A percentile compares a stretch with the other conserved stretches of the same genome.
Conservation (phyloP, 2,888 invertebrate species). For the Minunthozetes semirufus region DNA sequence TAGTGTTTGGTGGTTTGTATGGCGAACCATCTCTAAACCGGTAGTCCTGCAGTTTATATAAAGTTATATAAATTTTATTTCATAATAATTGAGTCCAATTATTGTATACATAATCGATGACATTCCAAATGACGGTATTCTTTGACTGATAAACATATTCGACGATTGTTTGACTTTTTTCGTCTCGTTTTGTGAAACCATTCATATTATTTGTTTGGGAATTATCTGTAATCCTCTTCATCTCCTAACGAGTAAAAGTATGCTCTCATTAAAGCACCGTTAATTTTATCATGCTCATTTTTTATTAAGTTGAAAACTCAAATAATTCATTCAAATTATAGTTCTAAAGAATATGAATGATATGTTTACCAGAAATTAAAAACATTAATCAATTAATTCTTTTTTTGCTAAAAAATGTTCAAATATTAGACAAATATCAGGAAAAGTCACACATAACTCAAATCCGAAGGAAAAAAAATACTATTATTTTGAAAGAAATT, state of each 20-base stretch:
- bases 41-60: background rate
- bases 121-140: background rate
- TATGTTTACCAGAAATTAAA: too few species aligned
- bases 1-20: background rate
- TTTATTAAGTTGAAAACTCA: too few species aligned
- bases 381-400: too few species aligned
- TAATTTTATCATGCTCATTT: too few species aligned
- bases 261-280: background rate
- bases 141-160: background rate
- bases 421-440: too few species aligned
- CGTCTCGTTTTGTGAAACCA: background rate
- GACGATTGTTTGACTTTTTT: background rate
- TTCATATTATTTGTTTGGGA: conserved; percentile 3
- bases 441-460: too few species aligned
- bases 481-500: too few species aligned
- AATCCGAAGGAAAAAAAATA: too few species aligned
- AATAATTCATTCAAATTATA: too few species aligned
- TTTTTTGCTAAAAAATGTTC: too few species aligned
- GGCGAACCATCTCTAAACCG: conserved; percentile 7
- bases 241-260: background rate
- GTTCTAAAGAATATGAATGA: too few species aligned
- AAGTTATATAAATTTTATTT: background rate
- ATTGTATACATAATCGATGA: background rate
- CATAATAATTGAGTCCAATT: background rate
- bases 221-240: background rate